Evolutionary conservation across 37 sponge, comb jelly and placozoan genomes (phyloP).

Genomic region (Mnemiopsis leidyi): DNA sequence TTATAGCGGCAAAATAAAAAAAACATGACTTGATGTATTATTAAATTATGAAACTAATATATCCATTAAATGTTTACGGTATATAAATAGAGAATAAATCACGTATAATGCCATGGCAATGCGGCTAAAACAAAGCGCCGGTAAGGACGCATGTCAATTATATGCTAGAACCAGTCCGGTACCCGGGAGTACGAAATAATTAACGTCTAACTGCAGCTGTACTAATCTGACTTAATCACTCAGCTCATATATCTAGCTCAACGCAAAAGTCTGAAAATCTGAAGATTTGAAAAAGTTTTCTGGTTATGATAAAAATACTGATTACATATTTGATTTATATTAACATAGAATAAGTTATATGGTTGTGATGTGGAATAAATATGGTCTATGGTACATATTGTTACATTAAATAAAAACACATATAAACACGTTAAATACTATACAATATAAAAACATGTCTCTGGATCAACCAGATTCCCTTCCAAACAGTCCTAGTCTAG

Average conservation of each 20-base stretch:
- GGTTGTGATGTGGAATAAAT: neutral
- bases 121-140: neutral
- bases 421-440: neutral
- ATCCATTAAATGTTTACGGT: neutral
- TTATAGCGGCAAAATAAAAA: too few relatives aligned
- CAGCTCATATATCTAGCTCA: neutral
- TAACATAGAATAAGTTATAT: neutral
- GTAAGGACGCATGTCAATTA: neutral
- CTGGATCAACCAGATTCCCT: neutral
- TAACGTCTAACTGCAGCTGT: neutral
- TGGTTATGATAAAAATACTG: neutral
- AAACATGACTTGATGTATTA: too few relatives aligned
- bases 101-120: too few relatives aligned
- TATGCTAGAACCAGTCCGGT: neutral
- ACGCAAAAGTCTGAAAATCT: neutral
- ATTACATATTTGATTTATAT: neutral
- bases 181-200: neutral
- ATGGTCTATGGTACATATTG: constrained; percentile 11
- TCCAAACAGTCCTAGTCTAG: neutral
- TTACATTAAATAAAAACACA: neutral
- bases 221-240: neutral
- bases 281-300: neutral
- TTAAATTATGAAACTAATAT: neutral
- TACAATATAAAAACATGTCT: neutral
- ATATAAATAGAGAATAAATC: neutral